These are phyloP conservation scores for Chrysomela aeneicollis DNA, from an alignment of 2,888 invertebrate genomes.

Conservation along the genomic window DNA sequence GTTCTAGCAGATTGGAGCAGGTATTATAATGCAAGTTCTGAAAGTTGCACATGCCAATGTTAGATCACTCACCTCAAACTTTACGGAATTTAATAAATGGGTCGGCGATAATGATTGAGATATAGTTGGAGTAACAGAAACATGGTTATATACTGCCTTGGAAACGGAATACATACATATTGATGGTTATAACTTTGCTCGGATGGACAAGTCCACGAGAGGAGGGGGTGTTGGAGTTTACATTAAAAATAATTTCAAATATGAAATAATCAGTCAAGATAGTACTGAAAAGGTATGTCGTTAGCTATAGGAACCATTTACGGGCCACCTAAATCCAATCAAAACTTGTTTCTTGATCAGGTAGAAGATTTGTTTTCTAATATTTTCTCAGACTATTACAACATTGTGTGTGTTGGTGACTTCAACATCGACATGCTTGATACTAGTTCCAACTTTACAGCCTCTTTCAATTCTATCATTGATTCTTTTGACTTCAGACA, in stretches of 20 bases:
- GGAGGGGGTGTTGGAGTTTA: background rate
- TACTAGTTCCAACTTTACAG: no score
- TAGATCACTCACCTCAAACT: background rate
- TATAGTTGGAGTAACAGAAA: constrained; percentile 2
- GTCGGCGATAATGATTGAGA: background rate
- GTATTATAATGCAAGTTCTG: no score
- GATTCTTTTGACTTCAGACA: no score
- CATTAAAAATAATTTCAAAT: background rate
- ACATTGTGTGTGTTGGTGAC: no score
- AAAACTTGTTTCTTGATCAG: background rate
- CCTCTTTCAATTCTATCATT: no score
- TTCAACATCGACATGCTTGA: no score
- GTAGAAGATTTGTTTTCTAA: background rate
- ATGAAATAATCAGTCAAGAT: background rate
- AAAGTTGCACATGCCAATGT: constrained; percentile 2
- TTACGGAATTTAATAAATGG: background rate
- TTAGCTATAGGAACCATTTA: background rate
- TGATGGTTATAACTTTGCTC: background rate
- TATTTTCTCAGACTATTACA: background rate
- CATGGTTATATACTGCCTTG: background rate
- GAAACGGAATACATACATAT: background rate
- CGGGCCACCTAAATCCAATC: background rate
- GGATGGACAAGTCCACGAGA: background rate
- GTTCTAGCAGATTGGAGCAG: no score
- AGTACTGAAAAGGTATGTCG: background rate